Conservation (phyloP, 2,113 vertebrate species). For the Cathartes aura region DNA sequence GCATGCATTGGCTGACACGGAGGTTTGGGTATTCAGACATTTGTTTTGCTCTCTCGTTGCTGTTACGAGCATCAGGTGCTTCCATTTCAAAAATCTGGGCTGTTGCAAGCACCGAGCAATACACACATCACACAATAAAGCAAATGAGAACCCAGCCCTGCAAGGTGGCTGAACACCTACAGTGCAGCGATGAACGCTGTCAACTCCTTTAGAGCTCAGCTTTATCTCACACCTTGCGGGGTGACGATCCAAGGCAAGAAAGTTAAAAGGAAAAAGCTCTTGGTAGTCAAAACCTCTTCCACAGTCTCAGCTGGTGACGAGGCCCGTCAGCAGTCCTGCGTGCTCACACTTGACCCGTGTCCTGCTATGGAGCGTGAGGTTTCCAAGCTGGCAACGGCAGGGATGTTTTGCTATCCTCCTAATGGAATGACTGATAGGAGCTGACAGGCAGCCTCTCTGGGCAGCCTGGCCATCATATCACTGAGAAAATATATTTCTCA, state of each 20-base stretch:
- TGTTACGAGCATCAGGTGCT: neutral
- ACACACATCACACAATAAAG: neutral
- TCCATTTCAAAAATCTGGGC: neutral
- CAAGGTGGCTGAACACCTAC: neutral
- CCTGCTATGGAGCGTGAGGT: neutral
- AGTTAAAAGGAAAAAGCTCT: neutral
- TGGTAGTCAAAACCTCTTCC: neutral
- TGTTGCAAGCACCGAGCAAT: neutral
- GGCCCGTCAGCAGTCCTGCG: neutral
- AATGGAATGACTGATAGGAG: slow-evolving; percentile 32
- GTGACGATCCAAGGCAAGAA: neutral
- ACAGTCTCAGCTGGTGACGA: neutral
- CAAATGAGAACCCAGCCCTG: neutral
- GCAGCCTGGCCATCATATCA: neutral
- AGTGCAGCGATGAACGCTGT: neutral
- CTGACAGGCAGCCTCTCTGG: slow-evolving; percentile 33
- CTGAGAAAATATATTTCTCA: neutral
- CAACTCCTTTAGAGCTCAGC: neutral
- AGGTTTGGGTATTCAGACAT: neutral
- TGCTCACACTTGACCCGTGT: neutral
- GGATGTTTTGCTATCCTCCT: neutral
- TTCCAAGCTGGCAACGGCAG: neutral
- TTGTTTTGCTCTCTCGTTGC: neutral
- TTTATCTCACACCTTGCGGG: neutral
- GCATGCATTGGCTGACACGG: neutral